Evolutionary conservation across 2,797 vertebrate genomes (phyloP), one percentile per base, ranked within the genome.

Genomic region (Syndactyla subalaris): DNA sequence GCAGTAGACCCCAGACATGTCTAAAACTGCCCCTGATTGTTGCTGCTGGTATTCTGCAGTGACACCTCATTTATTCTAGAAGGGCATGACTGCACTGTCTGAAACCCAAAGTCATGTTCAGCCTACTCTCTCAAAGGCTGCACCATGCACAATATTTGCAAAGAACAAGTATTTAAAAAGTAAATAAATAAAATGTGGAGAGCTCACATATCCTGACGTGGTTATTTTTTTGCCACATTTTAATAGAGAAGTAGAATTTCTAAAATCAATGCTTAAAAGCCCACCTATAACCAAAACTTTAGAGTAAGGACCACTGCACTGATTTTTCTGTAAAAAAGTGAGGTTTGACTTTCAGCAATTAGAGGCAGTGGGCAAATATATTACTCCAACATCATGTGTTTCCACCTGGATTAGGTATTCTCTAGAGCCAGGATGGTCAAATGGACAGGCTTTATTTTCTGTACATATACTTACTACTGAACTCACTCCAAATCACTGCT

Each of bases 11-110:
- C 41, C 63, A 91, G 45, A 66, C 54, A 85, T 49, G 38, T 34
- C 45, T 92, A 78, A 74, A 95, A 65, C 19, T 83, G 59, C 26
- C 58, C 70, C 48, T 82, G 36, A 22, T 93, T 92, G 16, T 88
- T 78, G 75, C 81, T 68, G 54, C 90, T 95, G 90, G 73, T 84
- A 84, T 94, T 96, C 76, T 93, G 67, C 84, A 89, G 24, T 66
- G 84, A 77, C 79, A 89, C 84, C 91, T 95, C 94, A 95, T 94
- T 88, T 89, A 94, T 92, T 86, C 41, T 76, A 26, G 87, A 87
- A 48, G 55, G 76, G 8, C 52, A 45, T 19, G 54, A 80, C 76
- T 81, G 73, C 48, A 78, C 57, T 89, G 58, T 89, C 73, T 86
- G 57, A 55, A 82, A 78, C 62, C 45, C 61, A 73, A 92, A 85